Conservation (phyloP, 2,888 invertebrate genomes). For the Platycheirus albimanus region DNA sequence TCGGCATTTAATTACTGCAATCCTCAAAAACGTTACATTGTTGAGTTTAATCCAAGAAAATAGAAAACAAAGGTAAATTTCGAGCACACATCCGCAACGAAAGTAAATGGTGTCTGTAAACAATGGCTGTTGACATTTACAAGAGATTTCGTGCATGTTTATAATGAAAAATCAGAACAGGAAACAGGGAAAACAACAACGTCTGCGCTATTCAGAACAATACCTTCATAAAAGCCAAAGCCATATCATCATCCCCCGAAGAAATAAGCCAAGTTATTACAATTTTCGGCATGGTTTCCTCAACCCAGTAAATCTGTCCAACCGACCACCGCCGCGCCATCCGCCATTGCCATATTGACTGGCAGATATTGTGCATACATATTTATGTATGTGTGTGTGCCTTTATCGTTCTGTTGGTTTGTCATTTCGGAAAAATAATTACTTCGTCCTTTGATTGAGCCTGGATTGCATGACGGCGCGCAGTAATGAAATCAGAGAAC, state of each 20-base stretch:
- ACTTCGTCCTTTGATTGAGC: constrained; percentile 65
- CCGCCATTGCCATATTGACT: constrained; percentile 24
- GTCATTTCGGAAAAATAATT: constrained; percentile 63
- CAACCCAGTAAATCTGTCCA: background rate
- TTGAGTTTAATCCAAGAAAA: background rate
- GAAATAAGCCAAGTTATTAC: constrained; percentile 42
- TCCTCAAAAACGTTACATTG: constrained; percentile 13
- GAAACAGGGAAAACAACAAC: constrained; percentile 13
- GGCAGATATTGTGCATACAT: too few species aligned
- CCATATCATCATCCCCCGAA: constrained; percentile 9
- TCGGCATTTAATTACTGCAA: constrained; percentile 54
- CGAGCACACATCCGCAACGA: constrained; percentile 1
- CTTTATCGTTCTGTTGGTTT: background rate
- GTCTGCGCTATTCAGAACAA: constrained; percentile 56
- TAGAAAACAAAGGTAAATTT: constrained; percentile 26
- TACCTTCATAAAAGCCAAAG: constrained; percentile 6
- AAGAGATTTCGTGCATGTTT: constrained; percentile 32
- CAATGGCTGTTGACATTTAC: constrained; percentile 37
- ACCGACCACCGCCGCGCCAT: background rate
- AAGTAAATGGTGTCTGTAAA: constrained; percentile 47
- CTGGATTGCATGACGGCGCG: constrained; percentile 42
- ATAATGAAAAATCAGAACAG: constrained; percentile 46
- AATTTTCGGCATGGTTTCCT: constrained; percentile 17
- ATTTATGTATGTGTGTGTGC: constrained; percentile 1
- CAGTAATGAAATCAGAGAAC: constrained; percentile 68